Evolutionary conservation across 1,140 invertebrate species (phyloP).

Genomic region (Sitobion miscanthi): DNA sequence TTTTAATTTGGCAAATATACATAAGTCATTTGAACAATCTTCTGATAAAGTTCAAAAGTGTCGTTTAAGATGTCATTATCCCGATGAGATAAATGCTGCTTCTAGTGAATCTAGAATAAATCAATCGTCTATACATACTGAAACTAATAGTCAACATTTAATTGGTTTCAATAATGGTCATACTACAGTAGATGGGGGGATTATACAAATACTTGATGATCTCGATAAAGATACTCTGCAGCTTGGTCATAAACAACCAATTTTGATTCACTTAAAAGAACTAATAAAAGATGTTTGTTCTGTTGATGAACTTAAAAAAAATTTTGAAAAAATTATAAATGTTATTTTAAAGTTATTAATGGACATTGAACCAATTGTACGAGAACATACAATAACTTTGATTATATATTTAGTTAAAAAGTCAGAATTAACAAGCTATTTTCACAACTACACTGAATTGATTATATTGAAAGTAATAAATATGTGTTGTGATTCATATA

Average conservation of each 20-base stretch:
- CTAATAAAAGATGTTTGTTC: neutral
- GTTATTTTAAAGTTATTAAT: constrained; percentile 19
- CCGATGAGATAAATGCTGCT: constrained; percentile 69
- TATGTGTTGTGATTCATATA: constrained; percentile 78
- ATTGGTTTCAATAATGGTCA: neutral
- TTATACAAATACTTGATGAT: constrained; percentile 4
- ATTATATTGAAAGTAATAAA: constrained; percentile 86
- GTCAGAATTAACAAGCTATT: constrained; percentile 69
- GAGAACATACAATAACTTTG: constrained; percentile 72
- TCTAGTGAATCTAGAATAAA: constrained; percentile 89
- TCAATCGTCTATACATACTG: constrained; percentile 70
- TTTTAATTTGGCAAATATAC: constrained; percentile 85
- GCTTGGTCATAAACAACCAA: neutral
- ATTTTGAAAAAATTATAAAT: constrained; percentile 8
- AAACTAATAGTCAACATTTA: neutral
- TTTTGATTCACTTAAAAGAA: neutral
- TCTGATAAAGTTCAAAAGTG: constrained; percentile 63
- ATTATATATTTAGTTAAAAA: constrained; percentile 82
- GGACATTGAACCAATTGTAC: constrained; percentile 37
- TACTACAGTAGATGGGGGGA: neutral
- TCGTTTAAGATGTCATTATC: constrained; percentile 67
- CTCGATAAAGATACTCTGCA: constrained; percentile 1
- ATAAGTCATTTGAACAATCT: constrained; percentile 84
- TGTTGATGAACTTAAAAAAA: neutral
- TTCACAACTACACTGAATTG: constrained; percentile 79